Percentiles rank a stretch among this genome's conserved stretches.
These are phyloP conservation scores for Fissipunctia ypsillon DNA, from an alignment of 2,888 invertebrate genomes.

Conservation along the genomic window DNA sequence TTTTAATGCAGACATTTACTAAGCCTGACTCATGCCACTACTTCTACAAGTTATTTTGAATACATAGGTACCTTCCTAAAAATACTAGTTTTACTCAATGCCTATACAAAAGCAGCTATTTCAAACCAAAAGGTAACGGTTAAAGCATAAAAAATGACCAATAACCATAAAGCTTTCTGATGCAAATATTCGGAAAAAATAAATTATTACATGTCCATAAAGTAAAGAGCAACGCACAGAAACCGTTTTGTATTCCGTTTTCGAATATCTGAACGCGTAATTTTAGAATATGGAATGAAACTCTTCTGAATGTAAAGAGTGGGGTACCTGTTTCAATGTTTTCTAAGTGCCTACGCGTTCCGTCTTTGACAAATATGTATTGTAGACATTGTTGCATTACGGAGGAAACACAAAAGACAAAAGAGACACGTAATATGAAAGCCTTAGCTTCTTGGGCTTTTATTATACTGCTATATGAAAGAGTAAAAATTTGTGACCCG, in stretches of 20 bases:
- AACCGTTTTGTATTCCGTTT: constrained; percentile 78
- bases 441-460: constrained; percentile 73
- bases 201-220: constrained; percentile 78
- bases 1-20: neutral
- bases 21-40: neutral
- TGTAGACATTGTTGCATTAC: constrained; percentile 82
- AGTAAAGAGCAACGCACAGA: constrained; percentile 71
- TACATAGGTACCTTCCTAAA: neutral
- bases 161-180: constrained; percentile 67
- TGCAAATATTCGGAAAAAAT: constrained; percentile 75
- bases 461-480: constrained; percentile 61
- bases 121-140: constrained; percentile 42
- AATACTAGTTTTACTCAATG: constrained; percentile 5
- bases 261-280: constrained; percentile 81
- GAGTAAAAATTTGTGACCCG: constrained; percentile 61
- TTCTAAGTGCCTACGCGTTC: constrained; percentile 81
- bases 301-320: constrained; percentile 78
- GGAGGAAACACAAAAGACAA: constrained; percentile 79
- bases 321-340: constrained; percentile 81
- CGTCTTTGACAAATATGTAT: constrained; percentile 81
- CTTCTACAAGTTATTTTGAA: neutral
- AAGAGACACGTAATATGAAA: constrained; percentile 77
- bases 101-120: constrained; percentile 18
- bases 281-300: constrained; percentile 85
- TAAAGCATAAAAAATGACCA: constrained; percentile 61